Base-by-base conservation (phyloP, 1,140 invertebrate species). In the Bilobella aurantiaca region DNA sequence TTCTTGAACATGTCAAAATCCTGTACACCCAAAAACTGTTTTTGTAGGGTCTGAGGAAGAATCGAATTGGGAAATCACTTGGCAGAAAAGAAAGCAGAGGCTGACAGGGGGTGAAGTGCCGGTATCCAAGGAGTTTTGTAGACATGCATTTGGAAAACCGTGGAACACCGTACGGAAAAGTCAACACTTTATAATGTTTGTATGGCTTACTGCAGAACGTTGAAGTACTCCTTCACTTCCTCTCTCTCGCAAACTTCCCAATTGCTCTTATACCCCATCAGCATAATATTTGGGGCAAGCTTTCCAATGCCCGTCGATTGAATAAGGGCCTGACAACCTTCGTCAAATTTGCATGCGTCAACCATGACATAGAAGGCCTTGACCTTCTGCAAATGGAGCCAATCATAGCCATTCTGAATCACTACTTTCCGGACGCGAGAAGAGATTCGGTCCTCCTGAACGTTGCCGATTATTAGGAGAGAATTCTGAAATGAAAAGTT, bases 211-310 rank as follows among this genome's bases (percentile, higher is more conserved):
- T 97, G 93, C 78, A 98, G 87, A 12, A 90, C 82, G 74, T 91
- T 88, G 73, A 98, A 95, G 78, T 97, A 98, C 27, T 88, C 84
- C 27, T 87, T 81, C 0, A 97, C 82, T 69, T 91, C 86, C 37
- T 85, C 81, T 16, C 81, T 77, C 70, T 84, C 81, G 70, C 88
- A 89, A 2, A 78, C 83, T 34, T 80, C 76, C 95, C 96, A 98
- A 76, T 95, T 84, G 0, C 82, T 82, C 77, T 98, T 98, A 78
- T 89, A 98, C 3, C 96, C 96, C 84, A 98, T 86, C 69, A 98
- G 79, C 27, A 98, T 77, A 31, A 96, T 91, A 76, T 98, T 98
- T 0, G 96, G 95, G 18, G 85, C 82, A 32, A 98, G 81, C 78
- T 94, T 93, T 1, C 96, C 96, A 25, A 98, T 83, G 14, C 96